Evolutionary conservation across 2,113 vertebrate species (phyloP), one percentile per base, ranked within the genome.

Genomic region (Ivindomyrus marchei): DNA sequence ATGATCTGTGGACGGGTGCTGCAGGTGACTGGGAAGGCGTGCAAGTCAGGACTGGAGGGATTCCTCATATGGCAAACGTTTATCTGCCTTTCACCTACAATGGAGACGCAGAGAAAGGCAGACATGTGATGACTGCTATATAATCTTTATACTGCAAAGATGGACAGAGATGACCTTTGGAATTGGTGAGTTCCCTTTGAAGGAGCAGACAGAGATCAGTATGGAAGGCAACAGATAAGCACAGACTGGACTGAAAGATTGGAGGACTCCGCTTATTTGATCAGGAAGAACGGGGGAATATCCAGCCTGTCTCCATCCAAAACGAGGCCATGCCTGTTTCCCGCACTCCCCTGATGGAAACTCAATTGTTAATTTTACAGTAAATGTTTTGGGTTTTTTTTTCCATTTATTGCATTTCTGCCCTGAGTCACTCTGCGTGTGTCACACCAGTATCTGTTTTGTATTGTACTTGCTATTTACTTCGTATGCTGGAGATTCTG

Each of bases 311-410:
- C 88, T 84, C 24, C 42, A 66, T 31, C 17, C 31, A 9, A 83
- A 45, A 6, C 0, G 2, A 83, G 77, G 39, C 39, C 36, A 8
- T 42, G 39, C 77, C 31, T 5, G 7, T n/a, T 83, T 84, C 39
- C 80, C 8, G 15, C 15, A 77, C 31, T 47, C 42, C 21, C 8
- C 42, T 47, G 39, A 84, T 21, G 3, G 39, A 47, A 84, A 46
- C 80, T 84, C 45, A 47, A 46, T 85, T 85, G 83, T 85, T 85
- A 47, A 39, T 85, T 21, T 85, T 47, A 85, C 83, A 85, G 45
- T 85, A 85, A 85, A 85, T 85, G 83, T 85, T 85, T 24, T n/a
- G 15, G 13, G 5, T 9, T n/a, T 85, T 47, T n/a, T 85, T 8
- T 9, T 2, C 21, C 21, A 10, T 15, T 46, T 84, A 45, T 46